A percentile compares a stretch with the other conserved stretches of the same genome.
Evolutionary conservation across 2,113 vertebrate genomes (phyloP).

Genomic region (Zingel zingel): DNA sequence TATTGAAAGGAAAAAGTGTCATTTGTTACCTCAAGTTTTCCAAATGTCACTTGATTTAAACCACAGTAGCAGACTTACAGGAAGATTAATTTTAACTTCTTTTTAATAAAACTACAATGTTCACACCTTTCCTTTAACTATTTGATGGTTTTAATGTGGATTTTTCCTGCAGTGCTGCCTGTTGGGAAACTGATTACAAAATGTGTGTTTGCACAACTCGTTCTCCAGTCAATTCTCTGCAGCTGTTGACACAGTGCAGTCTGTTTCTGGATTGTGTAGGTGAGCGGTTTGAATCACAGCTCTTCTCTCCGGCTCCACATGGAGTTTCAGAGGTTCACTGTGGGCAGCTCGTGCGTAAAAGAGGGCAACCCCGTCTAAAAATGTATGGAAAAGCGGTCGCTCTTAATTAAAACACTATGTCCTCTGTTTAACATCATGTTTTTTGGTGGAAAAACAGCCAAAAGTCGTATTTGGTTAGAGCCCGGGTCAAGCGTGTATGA

Average conservation of each 20-base stretch:
- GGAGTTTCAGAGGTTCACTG: slow-evolving; percentile 42
- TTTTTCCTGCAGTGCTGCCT: not conserved
- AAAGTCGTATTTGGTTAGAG: slow-evolving; percentile 70
- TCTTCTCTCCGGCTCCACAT: slow-evolving; percentile 11
- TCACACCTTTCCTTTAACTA: not conserved
- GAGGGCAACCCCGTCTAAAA: slow-evolving; percentile 61
- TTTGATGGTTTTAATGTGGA: not conserved
- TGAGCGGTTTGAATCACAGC: slow-evolving; percentile 27
- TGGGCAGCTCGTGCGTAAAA: slow-evolving; percentile 62
- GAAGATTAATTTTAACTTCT: not conserved
- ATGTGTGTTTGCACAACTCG: slow-evolving; percentile 25
- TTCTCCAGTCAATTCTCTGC: slow-evolving; percentile 9
- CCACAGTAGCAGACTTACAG: not conserved
- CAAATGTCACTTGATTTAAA: not conserved
- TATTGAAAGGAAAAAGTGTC: no score
- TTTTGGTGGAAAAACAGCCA: slow-evolving; percentile 62
- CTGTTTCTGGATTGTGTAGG: slow-evolving; percentile 9
- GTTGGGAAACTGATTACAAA: slow-evolving; percentile 25
- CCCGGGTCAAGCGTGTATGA: slow-evolving; percentile 63
- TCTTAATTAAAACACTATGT: slow-evolving; percentile 81
- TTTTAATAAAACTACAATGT: not conserved
- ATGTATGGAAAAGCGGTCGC: slow-evolving; percentile 51
- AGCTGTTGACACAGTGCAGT: slow-evolving; percentile 32
- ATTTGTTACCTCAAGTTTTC: no score
- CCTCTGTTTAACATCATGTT: slow-evolving; percentile 73